Base-by-base conservation (phyloP, 2,797 vertebrate genomes). In the Galaxias olidus region DNA sequence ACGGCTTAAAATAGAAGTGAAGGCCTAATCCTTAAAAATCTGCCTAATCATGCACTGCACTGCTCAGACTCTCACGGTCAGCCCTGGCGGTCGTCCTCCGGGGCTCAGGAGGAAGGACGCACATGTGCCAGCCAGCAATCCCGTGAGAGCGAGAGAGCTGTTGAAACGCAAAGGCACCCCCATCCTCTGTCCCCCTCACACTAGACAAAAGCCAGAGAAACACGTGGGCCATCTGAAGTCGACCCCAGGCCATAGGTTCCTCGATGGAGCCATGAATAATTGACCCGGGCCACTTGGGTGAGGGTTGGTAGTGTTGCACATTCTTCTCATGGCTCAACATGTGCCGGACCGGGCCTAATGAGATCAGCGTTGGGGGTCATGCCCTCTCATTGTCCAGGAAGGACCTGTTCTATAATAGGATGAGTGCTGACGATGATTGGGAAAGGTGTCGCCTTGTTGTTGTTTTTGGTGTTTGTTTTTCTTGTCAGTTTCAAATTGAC, bases 21-120 rank as follows among this genome's bases (percentile, higher is more conserved):
- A 51, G 30, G 59, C 48, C 40, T 49, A 61, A 61, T 61, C 59
- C 59, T 61, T 11, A 15, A 53, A 30, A 61, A 42, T 50, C 47
- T 61, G 59, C n/a, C 47, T 51, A 61, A 61, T 61, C 47, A 51
- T 61, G 45, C n/a, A n/a, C 40, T 9, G 18, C 48, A 45, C 48
- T 46, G 58, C 45, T 9, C 43, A 44, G n/a, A 2, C 30, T 45
- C 13, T 41, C 20, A n/a, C 11, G 53, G 52, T 12, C 53, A 9
- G 17, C 14, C 15, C 30, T 4, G 54, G 3, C 58, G 4, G 12
- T 19, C n/a, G 12, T 1, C 10, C 45, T 18, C 19, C 4, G 9
- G 47, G 30, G 41, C n/a, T 1, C 12, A 10, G 40, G 10, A 43
- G 14, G 41, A 53, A 10, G 51, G 15, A 11, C 20, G 6, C 10